Percentiles rank a stretch among this genome's conserved stretches.
These are phyloP conservation scores for Trachymyrmex septentrionalis DNA, from an alignment of 1,140 invertebrate genomes.

Conservation along the genomic window DNA sequence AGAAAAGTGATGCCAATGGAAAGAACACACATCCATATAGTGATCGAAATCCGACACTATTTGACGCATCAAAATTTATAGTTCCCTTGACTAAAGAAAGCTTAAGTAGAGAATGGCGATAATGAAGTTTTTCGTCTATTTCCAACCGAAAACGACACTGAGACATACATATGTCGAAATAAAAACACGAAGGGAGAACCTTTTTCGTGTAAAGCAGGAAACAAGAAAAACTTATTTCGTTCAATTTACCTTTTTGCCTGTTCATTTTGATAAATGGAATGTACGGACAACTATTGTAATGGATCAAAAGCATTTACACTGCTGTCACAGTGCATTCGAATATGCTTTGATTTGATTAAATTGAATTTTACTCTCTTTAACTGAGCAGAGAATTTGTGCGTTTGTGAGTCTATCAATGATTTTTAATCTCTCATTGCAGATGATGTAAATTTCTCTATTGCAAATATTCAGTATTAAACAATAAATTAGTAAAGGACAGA, in stretches of 20 bases:
- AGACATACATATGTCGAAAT: conserved; percentile 46
- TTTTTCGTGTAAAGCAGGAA: neutral
- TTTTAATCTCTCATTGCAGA: neutral
- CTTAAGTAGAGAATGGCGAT: conserved; percentile 65
- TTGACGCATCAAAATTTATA: conserved; percentile 65
- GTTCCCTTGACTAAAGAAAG: conserved; percentile 10
- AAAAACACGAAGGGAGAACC: conserved; percentile 42
- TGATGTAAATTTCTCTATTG: neutral
- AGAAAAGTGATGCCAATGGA: neutral
- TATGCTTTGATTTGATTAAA: neutral
- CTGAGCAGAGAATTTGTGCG: neutral
- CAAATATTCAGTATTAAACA: conserved; percentile 3
- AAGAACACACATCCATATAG: neutral
- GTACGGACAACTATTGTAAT: conserved; percentile 34
- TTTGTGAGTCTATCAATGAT: neutral
- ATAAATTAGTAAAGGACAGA: neutral
- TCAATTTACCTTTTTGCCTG: conserved; percentile 15
- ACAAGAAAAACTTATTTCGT: conserved; percentile 66
- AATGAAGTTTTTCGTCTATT: conserved; percentile 72
- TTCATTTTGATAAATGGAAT: conserved; percentile 32
- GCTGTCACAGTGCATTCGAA: neutral
- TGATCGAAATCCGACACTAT: conserved; percentile 6
- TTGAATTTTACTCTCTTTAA: neutral
- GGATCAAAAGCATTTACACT: conserved; percentile 45
- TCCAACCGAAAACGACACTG: conserved; percentile 45